These are phyloP conservation scores for Dicyrtomina minuta DNA, from an alignment of 2,888 invertebrate species.

Conservation along the genomic window DNA sequence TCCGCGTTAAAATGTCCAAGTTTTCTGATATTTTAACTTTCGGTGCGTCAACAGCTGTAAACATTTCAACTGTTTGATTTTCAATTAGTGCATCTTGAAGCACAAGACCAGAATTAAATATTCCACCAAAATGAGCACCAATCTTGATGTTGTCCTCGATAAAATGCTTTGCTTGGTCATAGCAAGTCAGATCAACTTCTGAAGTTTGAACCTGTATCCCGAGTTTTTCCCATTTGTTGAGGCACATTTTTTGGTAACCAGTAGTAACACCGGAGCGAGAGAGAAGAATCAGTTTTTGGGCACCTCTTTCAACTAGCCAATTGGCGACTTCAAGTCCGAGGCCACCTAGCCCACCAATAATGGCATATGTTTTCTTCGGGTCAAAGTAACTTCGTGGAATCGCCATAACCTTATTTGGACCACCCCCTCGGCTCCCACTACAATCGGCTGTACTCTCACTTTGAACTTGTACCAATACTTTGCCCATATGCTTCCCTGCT, in stretches of 20 bases:
- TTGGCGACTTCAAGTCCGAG: constrained; percentile 33
- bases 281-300: constrained; percentile 24
- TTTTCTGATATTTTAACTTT: constrained; percentile 79
- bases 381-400: constrained; percentile 62
- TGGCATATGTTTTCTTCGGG: constrained; percentile 59
- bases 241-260: constrained; percentile 28
- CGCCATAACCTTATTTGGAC: constrained; percentile 56
- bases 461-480: constrained; percentile 62
- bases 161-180: constrained; percentile 1
- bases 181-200: neutral
- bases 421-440: too few species aligned
- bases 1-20: constrained; percentile 69
- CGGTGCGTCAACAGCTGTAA: constrained; percentile 68
- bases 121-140: constrained; percentile 79
- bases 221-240: constrained; percentile 14
- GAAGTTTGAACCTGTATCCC: constrained; percentile 9
- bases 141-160: constrained; percentile 62
- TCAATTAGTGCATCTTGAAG: constrained; percentile 59
- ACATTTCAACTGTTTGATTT: constrained; percentile 68
- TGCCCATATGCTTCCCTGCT: constrained; percentile 56
- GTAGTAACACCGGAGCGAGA: constrained; percentile 30
- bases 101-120: constrained; percentile 87
- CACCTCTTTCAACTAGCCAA: constrained; percentile 18
- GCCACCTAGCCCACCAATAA: constrained; percentile 60
- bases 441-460: too few species aligned